phyloP scores from a whole-genome alignment of 1,140 invertebrate species.

The Oedothorax gibbosus region DNA sequence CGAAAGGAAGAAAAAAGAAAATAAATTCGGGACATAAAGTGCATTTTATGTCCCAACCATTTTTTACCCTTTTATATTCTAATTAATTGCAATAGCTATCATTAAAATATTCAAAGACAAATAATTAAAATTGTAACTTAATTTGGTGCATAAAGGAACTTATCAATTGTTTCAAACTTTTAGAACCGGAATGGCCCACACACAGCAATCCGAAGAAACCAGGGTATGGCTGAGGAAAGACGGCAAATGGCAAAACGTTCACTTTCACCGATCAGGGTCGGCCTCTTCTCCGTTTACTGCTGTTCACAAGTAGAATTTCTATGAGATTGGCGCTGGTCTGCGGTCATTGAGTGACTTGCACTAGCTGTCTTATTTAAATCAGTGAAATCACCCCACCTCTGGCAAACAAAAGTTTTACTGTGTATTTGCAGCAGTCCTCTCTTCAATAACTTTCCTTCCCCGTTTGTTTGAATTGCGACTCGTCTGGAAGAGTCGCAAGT shows the following conservation, averaged over 20 bases:
- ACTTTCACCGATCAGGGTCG: conserved; percentile 83
- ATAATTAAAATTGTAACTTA: no score
- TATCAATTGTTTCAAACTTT: not conserved
- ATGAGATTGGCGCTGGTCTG: conserved; percentile 37
- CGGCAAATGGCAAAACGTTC: conserved; percentile 97
- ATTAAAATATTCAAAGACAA: no score
- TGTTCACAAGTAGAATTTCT: conserved; percentile 54
- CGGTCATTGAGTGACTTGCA: conserved; percentile 47
- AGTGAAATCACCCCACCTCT: conserved; percentile 61
- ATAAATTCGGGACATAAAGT: no score
- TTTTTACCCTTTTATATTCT: no score
- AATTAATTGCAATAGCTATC: no score
- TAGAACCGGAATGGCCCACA: conserved; percentile 83
- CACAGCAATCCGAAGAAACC: conserved; percentile 93
- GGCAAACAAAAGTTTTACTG: conserved; percentile 59
- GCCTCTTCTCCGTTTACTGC: conserved; percentile 56
- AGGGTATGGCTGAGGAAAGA: conserved; percentile 97
- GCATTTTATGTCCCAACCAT: no score
- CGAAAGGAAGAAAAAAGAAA: no score
- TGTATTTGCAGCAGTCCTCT: conserved; percentile 53
- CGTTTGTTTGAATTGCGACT: conserved; percentile 46
- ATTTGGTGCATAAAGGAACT: no score
- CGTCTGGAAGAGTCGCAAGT: conserved; percentile 24
- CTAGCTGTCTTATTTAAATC: conserved; percentile 55
- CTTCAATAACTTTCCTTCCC: conserved; percentile 50